Conservation (phyloP, 1,140 invertebrate genomes). For the Pogonognathellus flavescens region DNA sequence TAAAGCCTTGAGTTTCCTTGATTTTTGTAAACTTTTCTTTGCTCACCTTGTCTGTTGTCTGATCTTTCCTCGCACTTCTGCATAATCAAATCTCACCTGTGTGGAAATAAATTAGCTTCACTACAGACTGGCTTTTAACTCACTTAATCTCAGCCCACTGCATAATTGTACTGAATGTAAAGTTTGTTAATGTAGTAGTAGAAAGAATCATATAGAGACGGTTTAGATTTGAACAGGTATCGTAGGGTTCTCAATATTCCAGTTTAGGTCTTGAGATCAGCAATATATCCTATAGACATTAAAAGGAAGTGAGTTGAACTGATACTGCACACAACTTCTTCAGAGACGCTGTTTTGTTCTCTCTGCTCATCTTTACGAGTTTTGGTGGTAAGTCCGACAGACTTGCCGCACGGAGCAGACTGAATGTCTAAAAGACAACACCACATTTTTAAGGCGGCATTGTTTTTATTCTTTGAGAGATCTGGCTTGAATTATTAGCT, state of each 20-base stretch:
- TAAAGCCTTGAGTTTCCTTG: too few species aligned
- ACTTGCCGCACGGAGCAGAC: not conserved
- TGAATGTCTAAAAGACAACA: conserved; percentile 34
- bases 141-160: not conserved
- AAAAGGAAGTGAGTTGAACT: too few species aligned
- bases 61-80: not conserved
- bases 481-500: conserved; percentile 34
- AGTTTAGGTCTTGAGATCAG: too few species aligned
- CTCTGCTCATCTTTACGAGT: conserved; percentile 12
- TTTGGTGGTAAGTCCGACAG: conserved; percentile 6
- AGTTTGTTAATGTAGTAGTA: too few species aligned
- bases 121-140: not conserved
- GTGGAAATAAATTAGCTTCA: conserved; percentile 16
- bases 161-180: not conserved
- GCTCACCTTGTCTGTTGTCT: not conserved
- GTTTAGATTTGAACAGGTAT: too few species aligned
- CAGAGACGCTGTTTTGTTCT: not conserved
- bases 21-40: too few species aligned
- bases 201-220: too few species aligned
- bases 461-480: conserved; percentile 16
- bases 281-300: too few species aligned
- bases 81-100: not conserved
- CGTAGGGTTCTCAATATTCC: too few species aligned
- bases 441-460: conserved; percentile 6
- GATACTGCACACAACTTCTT: too few species aligned